Evolutionary conservation across 2,888 invertebrate species (phyloP).

Genomic region (Nephrotoma flavescens): DNA sequence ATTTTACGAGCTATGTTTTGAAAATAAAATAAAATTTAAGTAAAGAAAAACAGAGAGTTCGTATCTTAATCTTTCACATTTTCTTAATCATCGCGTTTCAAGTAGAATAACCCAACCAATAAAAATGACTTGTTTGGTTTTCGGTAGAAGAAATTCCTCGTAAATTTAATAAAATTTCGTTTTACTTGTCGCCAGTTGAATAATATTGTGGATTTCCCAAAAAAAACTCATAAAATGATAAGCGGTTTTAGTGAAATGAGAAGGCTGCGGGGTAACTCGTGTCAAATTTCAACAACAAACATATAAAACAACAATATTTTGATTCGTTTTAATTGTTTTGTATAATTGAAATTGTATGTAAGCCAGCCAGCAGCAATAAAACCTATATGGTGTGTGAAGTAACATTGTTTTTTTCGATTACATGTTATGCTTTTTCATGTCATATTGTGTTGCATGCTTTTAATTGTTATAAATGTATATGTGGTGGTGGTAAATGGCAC

Average conservation of each 20-base stretch:
- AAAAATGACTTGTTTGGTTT: not conserved
- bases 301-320: not conserved
- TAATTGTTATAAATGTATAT: too few species aligned
- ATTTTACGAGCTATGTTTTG: not conserved
- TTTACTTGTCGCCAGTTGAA: not conserved
- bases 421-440: not conserved
- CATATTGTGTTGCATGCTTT: not conserved
- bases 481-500: too few species aligned
- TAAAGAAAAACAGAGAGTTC: not conserved
- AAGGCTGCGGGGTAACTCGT: not conserved
- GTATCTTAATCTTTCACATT: not conserved
- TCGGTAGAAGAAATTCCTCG: not conserved
- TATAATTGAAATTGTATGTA: not conserved
- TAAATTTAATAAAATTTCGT: not conserved
- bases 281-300: not conserved
- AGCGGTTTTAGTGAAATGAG: not conserved
- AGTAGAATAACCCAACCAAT: not conserved
- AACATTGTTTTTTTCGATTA: not conserved
- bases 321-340: not conserved
- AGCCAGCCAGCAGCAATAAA: not conserved
- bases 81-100: not conserved
- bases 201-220: not conserved
- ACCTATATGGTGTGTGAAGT: not conserved
- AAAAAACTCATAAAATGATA: not conserved
- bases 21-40: not conserved